These are phyloP conservation scores for Halcyon smyrnensis DNA, from an alignment of 2,797 vertebrate species.

Conservation along the genomic window DNA sequence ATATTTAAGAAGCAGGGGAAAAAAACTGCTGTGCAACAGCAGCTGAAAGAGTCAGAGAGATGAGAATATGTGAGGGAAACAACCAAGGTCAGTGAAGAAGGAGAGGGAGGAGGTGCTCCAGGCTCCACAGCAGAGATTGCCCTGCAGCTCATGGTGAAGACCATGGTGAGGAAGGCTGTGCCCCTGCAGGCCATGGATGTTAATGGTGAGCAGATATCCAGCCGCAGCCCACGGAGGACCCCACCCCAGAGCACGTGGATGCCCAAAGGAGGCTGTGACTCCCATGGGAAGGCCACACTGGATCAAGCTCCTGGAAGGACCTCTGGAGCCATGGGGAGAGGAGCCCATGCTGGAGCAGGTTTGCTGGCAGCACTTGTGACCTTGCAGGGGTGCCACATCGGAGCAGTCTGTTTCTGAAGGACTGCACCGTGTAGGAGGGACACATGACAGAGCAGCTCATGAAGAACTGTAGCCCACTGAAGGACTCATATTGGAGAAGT, in stretches of 20 bases:
- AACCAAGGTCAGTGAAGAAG: not conserved
- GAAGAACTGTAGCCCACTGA: not conserved
- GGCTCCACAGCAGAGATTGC: not conserved
- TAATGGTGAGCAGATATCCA: not conserved
- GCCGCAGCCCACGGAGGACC: not conserved
- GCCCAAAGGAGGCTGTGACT: not conserved
- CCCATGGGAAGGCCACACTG: not conserved
- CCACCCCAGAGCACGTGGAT: not conserved
- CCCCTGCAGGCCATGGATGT: not conserved
- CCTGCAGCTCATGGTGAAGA: rapidly evolving
- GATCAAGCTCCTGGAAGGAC: too few relatives aligned
- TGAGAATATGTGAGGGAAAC: not conserved
- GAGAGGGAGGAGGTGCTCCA: not conserved
- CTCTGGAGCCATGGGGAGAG: not conserved
- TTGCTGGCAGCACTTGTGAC: not conserved
- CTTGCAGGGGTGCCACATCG: not conserved
- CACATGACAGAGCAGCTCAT: not conserved
- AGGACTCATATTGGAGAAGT: not conserved
- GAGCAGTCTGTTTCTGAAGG: not conserved
- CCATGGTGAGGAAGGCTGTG: not conserved
- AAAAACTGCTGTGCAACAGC: not conserved
- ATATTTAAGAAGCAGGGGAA: too few relatives aligned
- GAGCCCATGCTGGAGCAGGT: not conserved
- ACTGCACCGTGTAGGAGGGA: not conserved
- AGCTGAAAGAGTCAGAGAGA: too few relatives aligned